Evolutionary conservation across 2,797 vertebrate genomes (phyloP).

Genomic region (Jordanella pulchra): DNA sequence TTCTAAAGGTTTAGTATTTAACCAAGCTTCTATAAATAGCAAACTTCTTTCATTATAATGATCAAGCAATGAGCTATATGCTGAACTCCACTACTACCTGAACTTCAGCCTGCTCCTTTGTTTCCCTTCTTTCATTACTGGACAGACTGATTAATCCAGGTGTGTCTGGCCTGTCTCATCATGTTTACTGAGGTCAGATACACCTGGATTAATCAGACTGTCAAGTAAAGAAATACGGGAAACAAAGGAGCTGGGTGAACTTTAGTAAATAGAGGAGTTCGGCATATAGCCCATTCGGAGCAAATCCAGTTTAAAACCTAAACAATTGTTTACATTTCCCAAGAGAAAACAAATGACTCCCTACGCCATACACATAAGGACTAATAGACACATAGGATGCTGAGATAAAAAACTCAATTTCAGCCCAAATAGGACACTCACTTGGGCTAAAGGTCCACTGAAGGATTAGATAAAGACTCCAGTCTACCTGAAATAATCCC

Average conservation of each 20-base stretch:
- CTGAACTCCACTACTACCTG: too few species aligned
- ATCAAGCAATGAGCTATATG: too few species aligned
- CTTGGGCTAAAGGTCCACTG: conserved; percentile 46
- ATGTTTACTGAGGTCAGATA: too few species aligned
- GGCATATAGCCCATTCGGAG: background rate
- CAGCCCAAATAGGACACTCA: conserved; percentile 54
- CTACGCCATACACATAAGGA: conserved; percentile 78
- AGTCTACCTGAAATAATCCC: conserved; percentile 77
- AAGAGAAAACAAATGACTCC: conserved; percentile 70
- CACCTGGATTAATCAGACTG: too few species aligned
- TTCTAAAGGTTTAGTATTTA: background rate
- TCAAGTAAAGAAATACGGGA: too few species aligned
- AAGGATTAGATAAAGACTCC: conserved; percentile 75
- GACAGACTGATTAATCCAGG: too few species aligned
- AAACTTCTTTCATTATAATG: background rate
- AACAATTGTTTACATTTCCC: conserved; percentile 45
- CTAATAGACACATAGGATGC: conserved; percentile 74
- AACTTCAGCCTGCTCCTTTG: too few species aligned
- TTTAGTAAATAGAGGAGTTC: background rate
- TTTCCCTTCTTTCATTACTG: too few species aligned
- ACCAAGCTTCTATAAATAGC: background rate
- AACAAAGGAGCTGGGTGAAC: too few species aligned
- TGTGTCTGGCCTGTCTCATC: too few species aligned
- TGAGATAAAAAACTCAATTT: conserved; percentile 75
- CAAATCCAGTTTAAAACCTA: background rate